These are phyloP conservation scores for Nephrocerus scutellatus DNA, from an alignment of 2,888 invertebrate genomes.

Conservation along the genomic window DNA sequence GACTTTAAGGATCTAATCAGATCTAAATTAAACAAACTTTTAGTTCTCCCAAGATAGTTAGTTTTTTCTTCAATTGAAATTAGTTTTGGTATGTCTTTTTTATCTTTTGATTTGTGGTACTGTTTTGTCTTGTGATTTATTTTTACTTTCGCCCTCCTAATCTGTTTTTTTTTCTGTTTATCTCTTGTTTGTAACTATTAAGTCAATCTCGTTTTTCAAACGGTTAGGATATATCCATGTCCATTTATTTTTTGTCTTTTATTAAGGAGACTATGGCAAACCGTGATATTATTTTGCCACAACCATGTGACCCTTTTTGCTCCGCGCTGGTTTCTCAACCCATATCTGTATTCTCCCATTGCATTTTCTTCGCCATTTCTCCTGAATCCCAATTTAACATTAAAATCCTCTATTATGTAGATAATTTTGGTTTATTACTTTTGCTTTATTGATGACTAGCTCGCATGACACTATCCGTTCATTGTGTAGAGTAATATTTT, in stretches of 20 bases:
- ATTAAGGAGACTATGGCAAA: slow-evolving; percentile 2
- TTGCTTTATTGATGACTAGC: neutral
- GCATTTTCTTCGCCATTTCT: no score
- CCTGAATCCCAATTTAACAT: no score
- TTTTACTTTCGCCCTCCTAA: neutral
- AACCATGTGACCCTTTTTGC: slow-evolving; percentile 4
- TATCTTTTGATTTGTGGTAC: slow-evolving; percentile 1
- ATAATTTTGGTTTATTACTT: no score
- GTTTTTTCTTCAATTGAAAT: slow-evolving; percentile 6
- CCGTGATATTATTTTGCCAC: slow-evolving; percentile 2
- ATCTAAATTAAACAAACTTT: no score
- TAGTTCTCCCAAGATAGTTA: slow-evolving; percentile 1
- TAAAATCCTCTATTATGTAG: no score
- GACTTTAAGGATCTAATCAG: no score
- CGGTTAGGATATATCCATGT: slow-evolving; percentile 4
- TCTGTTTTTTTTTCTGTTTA: slow-evolving; percentile 6
- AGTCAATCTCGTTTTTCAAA: slow-evolving; percentile 6
- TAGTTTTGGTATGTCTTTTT: no score
- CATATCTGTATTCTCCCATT: slow-evolving; percentile 6
- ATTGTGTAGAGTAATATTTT: neutral
- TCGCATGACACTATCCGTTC: no score
- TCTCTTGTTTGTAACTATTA: slow-evolving; percentile 5
- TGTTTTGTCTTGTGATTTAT: no score
- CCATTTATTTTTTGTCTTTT: no score
- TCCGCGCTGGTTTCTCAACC: slow-evolving; percentile 3